Conservation (phyloP, 2,113 vertebrate species). For the Misgurnus mizolepis region DNA sequence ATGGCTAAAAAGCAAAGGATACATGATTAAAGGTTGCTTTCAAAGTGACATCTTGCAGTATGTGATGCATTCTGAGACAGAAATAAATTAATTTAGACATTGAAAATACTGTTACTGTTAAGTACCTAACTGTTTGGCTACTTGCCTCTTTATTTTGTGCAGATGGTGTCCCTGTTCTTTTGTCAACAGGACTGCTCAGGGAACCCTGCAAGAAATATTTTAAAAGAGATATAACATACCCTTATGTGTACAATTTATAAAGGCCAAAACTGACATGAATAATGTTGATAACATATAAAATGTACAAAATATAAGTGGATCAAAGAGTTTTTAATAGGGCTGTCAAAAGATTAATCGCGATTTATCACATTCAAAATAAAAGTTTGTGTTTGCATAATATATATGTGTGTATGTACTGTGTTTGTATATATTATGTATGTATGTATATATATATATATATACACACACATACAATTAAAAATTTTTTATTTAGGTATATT, state of each 20-base stretch:
- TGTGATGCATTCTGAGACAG: conserved; percentile 3
- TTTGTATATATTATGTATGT: no score
- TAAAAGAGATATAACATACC: not conserved
- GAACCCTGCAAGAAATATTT: conserved; percentile 24
- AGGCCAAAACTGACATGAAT: not conserved
- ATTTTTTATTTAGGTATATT: no score
- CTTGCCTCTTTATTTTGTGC: conserved; percentile 44
- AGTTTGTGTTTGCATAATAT: no score
- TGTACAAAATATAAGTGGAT: not conserved
- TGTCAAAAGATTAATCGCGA: no score
- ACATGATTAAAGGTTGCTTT: conserved; percentile 33
- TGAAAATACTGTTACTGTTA: not conserved
- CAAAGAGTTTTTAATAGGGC: no score
- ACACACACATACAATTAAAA: no score
- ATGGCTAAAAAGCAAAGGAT: conserved; percentile 70
- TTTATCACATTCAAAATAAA: no score
- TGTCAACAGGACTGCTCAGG: conserved; percentile 22
- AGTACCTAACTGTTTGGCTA: conserved; percentile 1
- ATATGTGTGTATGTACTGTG: no score
- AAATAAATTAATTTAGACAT: not conserved
- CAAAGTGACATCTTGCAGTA: conserved; percentile 69
- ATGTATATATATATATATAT: no score
- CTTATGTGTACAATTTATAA: not conserved
- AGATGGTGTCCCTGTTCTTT: conserved; percentile 5
- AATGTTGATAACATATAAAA: not conserved